Evolutionary conservation across 2,797 vertebrate species (phyloP).

Genomic region (Harpagifer antarcticus): DNA sequence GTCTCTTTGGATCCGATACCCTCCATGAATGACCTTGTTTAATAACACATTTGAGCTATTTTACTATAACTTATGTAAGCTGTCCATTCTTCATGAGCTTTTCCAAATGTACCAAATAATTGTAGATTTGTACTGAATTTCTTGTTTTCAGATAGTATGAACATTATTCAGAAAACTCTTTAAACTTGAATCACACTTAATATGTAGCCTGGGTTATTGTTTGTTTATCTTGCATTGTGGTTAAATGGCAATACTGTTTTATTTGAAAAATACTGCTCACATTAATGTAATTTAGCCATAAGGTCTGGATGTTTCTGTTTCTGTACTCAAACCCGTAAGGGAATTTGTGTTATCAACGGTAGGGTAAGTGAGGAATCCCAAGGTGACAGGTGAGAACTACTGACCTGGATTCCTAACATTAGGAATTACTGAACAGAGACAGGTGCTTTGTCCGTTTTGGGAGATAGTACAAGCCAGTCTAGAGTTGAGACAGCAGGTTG

Average conservation of each 20-base stretch:
- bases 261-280: neutral
- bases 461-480: conserved; percentile 18
- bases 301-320: no score
- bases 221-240: neutral
- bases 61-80: neutral
- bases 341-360: conserved; percentile 6
- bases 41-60: no score
- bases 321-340: neutral
- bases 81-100: neutral
- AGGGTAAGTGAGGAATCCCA: conserved; percentile 52
- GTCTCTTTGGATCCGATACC: neutral
- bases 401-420: conserved; percentile 36
- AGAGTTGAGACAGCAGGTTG: conserved; percentile 18
- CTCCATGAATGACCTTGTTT: neutral
- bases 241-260: neutral
- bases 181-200: no score
- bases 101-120: neutral
- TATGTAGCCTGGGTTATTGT: no score
- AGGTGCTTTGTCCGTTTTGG: conserved; percentile 4
- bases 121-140: neutral
- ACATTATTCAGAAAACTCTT: no score
- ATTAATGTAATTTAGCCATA: neutral
- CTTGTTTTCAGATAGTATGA: neutral
- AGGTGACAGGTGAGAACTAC: conserved; percentile 17
- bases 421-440: conserved; percentile 12